These are phyloP conservation scores for Tethea ocularis DNA, from an alignment of 2,888 invertebrate species.

Conservation along the genomic window DNA sequence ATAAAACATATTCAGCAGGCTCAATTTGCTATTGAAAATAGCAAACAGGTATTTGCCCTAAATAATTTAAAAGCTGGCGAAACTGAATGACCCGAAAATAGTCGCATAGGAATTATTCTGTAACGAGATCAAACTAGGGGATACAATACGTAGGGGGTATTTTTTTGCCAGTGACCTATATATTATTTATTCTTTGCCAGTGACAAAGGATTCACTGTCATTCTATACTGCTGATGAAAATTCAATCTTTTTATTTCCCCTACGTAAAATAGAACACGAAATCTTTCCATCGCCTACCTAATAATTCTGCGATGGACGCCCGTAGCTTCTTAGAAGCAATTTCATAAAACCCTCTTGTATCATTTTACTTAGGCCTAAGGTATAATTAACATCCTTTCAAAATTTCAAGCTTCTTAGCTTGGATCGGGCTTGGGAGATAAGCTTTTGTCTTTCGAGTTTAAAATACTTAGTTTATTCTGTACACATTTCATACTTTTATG, in stretches of 20 bases:
- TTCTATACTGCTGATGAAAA: constrained; percentile 25
- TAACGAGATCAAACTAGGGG: constrained; percentile 9
- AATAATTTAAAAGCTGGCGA: constrained; percentile 6
- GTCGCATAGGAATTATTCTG: background rate
- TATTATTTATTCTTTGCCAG: too few species aligned
- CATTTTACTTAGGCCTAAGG: constrained; percentile 24
- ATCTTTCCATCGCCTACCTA: constrained; percentile 18
- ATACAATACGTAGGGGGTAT: background rate
- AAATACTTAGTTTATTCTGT: constrained; percentile 3
- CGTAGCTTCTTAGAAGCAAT: constrained; percentile 30
- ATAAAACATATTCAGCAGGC: too few species aligned
- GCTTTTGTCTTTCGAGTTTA: constrained; percentile 17
- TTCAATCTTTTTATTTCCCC: constrained; percentile 16
- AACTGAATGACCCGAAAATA: constrained; percentile 12
- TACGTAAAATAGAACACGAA: constrained; percentile 23
- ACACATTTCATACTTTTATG: background rate
- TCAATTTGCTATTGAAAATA: background rate
- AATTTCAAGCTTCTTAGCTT: constrained; percentile 15
- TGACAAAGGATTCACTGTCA: constrained; percentile 7
- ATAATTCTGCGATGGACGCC: constrained; percentile 11
- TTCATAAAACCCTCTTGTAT: constrained; percentile 31
- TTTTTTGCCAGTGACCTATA: background rate
- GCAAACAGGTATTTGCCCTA: background rate
- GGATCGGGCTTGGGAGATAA: constrained; percentile 15
- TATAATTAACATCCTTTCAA: constrained; percentile 28